Percentiles rank a stretch among this genome's conserved stretches.
These are phyloP conservation scores for Scaptomyza parva DNA, from an alignment of 2,888 invertebrate species.

Conservation along the genomic window DNA sequence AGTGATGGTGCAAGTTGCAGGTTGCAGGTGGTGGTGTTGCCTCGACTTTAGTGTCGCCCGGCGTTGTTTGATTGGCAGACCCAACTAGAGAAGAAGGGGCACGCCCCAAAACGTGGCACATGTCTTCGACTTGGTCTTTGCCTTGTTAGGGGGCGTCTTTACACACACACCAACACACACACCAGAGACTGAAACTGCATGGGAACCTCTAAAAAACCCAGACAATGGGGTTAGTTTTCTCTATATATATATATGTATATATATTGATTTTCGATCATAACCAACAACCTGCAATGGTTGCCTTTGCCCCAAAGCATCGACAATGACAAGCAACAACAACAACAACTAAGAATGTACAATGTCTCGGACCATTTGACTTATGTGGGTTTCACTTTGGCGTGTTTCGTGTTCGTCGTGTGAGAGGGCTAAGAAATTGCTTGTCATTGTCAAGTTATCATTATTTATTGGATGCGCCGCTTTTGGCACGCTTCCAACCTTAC, in stretches of 20 bases:
- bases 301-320: slow-evolving; percentile 12
- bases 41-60: no score
- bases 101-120: slow-evolving; percentile 35
- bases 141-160: neutral
- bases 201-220: neutral
- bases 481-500: slow-evolving; percentile 65
- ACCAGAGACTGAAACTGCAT: neutral
- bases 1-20: neutral
- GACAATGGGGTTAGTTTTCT: slow-evolving; percentile 45
- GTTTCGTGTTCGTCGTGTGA: no score
- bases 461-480: slow-evolving; percentile 72
- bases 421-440: slow-evolving; percentile 42
- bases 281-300: slow-evolving; percentile 68
- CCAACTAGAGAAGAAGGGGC: slow-evolving; percentile 7
- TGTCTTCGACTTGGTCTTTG: slow-evolving; percentile 14
- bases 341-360: slow-evolving; percentile 19
- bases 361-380: slow-evolving; percentile 56
- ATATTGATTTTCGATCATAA: slow-evolving; percentile 77
- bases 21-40: neutral
- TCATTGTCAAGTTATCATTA: slow-evolving; percentile 75
- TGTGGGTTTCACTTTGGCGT: slow-evolving; percentile 20
- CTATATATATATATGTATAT: slow-evolving; percentile 56
- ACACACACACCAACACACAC: neutral
- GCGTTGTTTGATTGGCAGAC: slow-evolving; percentile 15
- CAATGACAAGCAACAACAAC: slow-evolving; percentile 31